A percentile compares a stretch with the other conserved stretches of the same genome.
Conservation (phyloP, 30 jellyfish, hydroid and myxozoan species). For the Turritopsis rubra region DNA sequence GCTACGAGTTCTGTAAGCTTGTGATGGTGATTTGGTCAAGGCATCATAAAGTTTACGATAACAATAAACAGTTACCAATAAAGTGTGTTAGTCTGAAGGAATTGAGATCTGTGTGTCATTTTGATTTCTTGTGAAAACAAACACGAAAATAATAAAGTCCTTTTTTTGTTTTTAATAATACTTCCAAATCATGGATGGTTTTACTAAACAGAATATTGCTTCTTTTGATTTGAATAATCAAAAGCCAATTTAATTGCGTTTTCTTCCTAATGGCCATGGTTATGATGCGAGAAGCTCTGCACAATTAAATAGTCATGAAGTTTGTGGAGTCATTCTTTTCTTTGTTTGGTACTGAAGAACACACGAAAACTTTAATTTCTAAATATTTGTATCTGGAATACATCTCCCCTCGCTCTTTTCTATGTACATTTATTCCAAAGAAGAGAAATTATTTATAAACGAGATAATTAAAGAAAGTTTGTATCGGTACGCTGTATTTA, state of each 20-base stretch:
- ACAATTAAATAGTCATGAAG: not conserved
- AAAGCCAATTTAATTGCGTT: not conserved
- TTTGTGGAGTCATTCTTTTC: not conserved
- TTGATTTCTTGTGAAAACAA: too few relatives aligned
- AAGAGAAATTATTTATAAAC: not conserved
- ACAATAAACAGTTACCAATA: too few relatives aligned
- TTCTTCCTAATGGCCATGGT: not conserved
- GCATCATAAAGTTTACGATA: too few relatives aligned
- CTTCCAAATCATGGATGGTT: too few relatives aligned
- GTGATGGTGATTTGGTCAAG: not conserved
- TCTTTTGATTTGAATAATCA: too few relatives aligned
- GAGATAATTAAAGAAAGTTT: not conserved
- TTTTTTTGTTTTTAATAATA: too few relatives aligned
- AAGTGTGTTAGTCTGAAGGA: too few relatives aligned
- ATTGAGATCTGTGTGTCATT: too few relatives aligned
- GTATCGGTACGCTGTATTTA: not conserved
- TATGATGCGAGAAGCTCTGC: not conserved
- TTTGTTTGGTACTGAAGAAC: too few relatives aligned
- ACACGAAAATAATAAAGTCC: too few relatives aligned
- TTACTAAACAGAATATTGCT: too few relatives aligned
- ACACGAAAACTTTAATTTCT: too few relatives aligned
- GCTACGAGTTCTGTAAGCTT: conserved; percentile 11
- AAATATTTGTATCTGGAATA: not conserved
- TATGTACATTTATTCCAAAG: not conserved
- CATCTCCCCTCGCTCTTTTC: not conserved